Percentiles rank a stretch among this genome's conserved stretches.
Evolutionary conservation across 2,113 vertebrate genomes (phyloP).

Genomic region (Pycnonotus jocosus): DNA sequence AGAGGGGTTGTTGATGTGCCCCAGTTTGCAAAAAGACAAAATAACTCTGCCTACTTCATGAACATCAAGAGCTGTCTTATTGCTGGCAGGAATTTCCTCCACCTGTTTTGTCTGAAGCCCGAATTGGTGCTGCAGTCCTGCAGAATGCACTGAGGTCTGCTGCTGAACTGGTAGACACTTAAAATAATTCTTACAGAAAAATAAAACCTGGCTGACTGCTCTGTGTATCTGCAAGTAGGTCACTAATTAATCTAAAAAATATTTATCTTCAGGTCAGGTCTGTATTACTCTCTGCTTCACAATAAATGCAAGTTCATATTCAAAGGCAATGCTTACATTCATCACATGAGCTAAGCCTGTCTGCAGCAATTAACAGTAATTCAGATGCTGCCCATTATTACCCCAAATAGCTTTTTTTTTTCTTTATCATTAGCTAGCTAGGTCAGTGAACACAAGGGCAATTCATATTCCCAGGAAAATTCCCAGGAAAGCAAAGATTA

Average conservation of each 20-base stretch:
- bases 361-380: slow-evolving; percentile 46
- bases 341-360: slow-evolving; percentile 11
- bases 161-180: neutral
- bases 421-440: slow-evolving; percentile 3
- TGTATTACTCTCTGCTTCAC: neutral
- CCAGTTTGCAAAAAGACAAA: neutral
- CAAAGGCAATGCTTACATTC: slow-evolving; percentile 50
- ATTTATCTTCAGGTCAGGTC: slow-evolving; percentile 1
- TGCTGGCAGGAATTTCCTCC: neutral
- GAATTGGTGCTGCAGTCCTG: slow-evolving; percentile 8
- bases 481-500: slow-evolving; percentile 15
- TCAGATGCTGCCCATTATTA: slow-evolving; percentile 36
- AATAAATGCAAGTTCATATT: slow-evolving; percentile 51
- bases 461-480: neutral
- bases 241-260: slow-evolving; percentile 45
- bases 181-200: neutral
- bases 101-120: neutral
- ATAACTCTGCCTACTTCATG: neutral
- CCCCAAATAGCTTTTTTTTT: slow-evolving; percentile 8
- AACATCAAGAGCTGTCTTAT: neutral
- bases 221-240: slow-evolving; percentile 12
- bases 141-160: slow-evolving; percentile 30
- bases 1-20: neutral
- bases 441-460: slow-evolving; percentile 2
- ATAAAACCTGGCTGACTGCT: neutral